Base-by-base conservation (phyloP, 2,888 invertebrate species). In the Allacma fusca region DNA sequence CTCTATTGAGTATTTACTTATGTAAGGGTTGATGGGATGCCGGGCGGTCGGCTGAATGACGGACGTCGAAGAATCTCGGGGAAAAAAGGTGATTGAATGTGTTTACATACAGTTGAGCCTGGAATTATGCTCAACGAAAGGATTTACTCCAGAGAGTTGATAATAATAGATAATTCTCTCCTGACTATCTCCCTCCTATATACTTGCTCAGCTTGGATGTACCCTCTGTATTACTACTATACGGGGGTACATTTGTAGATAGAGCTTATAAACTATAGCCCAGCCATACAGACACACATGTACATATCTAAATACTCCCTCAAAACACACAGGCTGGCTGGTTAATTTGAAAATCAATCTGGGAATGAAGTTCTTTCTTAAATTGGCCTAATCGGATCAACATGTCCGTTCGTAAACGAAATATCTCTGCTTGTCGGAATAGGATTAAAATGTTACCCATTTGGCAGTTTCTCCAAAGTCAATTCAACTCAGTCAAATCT, bases 341-440 rank as follows among this genome's bases (percentile, higher is more conserved):
- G 44, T 44, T 64, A 50, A 75, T 65, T 75, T 75, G 57, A 68
- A 69, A 68, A 75, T 75, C 75, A 68, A 69, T 59, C 40, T 57
- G 44, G 40, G 69, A 75, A 50, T 50, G 28, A 68, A 71, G 72
- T 80, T 81, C 80, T 79, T 81, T 83, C 81, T 81, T 80, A 83
- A 83, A 83, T 83, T 83, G 83, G 81, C 75, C 79, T 83, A 83
- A 83, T 83, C 83, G 81, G 83, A 83, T 83, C 80, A 81, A 80
- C 79, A 81, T 81, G 81, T 81, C 81, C 78, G 78, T 77, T 59
- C 76, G 75, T 81, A 78, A 70, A 77, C 77, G 79, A 78, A 79
- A 81, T 67, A 65, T 57, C 70, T 76, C 73, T 67, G 64, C 77
- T 81, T 81, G 80, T 77, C 77, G 75, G 79, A 81, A 81, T 79